Conservation (phyloP, 2,113 vertebrate species). For the Maccullochella peelii region DNA sequence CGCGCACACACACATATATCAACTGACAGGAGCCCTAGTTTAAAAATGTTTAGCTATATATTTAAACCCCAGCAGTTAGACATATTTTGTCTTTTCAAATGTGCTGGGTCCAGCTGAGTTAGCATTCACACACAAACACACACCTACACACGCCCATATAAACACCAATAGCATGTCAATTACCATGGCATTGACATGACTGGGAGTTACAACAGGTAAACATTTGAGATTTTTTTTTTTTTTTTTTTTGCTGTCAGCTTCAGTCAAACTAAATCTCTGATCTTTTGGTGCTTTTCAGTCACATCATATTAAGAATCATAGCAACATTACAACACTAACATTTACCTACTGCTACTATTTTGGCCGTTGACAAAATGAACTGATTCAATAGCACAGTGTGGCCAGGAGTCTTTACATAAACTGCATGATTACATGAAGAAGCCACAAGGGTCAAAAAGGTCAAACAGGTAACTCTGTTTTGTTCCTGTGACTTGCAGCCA, state of each 20-base stretch:
- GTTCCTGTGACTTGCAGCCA: background rate
- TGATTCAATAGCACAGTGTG: background rate
- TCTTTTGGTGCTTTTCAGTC: slow-evolving; percentile 50
- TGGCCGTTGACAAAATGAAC: slow-evolving; percentile 2
- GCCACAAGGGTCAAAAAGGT: slow-evolving; percentile 1
- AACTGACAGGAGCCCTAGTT: slow-evolving; percentile 28
- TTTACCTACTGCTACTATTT: background rate
- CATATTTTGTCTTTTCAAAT: background rate
- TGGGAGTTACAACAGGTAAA: slow-evolving; percentile 29
- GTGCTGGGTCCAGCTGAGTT: slow-evolving; percentile 6
- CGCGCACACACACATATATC: background rate
- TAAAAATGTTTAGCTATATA: background rate
- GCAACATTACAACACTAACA: slow-evolving; percentile 41
- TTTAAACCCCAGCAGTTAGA: slow-evolving; percentile 1
- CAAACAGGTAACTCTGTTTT: background rate
- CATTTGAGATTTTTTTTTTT: slow-evolving; percentile 6
- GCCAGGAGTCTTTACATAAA: background rate
- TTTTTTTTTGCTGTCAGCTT: slow-evolving; percentile 46
- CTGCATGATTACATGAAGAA: background rate
- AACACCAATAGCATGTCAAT: slow-evolving; percentile 33
- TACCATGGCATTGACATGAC: background rate
- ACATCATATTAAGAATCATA: slow-evolving; percentile 10
- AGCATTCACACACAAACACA: slow-evolving; percentile 5
- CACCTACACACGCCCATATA: slow-evolving; percentile 22
- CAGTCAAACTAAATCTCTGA: slow-evolving; percentile 38